phyloP scores from a whole-genome alignment of 2,888 invertebrate genomes.

The Diaperis boleti region DNA sequence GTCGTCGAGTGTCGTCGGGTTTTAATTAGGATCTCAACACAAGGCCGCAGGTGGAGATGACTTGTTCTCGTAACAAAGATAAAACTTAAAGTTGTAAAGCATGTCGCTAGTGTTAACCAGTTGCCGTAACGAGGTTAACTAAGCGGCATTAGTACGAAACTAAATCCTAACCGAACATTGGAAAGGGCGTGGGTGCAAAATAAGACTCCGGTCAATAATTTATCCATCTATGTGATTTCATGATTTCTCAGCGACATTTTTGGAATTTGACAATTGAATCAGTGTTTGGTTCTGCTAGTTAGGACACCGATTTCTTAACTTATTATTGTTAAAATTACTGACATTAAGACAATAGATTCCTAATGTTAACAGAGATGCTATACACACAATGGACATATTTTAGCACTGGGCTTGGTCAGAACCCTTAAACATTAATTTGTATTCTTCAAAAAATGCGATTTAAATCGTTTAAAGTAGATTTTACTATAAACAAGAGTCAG shows the following conservation, averaged over 20 bases:
- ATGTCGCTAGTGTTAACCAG: slow-evolving; percentile 39
- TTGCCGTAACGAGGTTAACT: slow-evolving; percentile 40
- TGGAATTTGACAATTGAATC: slow-evolving; percentile 41
- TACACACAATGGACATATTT: too few species aligned
- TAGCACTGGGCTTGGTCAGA: slow-evolving; percentile 10
- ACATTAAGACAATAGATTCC: too few species aligned
- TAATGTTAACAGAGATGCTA: too few species aligned
- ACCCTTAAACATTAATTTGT: too few species aligned
- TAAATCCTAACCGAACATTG: slow-evolving; percentile 13
- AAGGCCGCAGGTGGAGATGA: not conserved
- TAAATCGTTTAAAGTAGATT: too few species aligned
- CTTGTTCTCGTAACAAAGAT: not conserved
- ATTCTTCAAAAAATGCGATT: too few species aligned
- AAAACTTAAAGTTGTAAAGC: slow-evolving; percentile 6
- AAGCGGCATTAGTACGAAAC: slow-evolving; percentile 25
- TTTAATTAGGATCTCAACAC: not conserved
- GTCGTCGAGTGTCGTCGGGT: not conserved
- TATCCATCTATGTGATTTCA: slow-evolving; percentile 46
- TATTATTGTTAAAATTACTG: too few species aligned
- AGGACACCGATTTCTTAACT: slow-evolving; percentile 24
- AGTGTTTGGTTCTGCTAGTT: slow-evolving; percentile 38
- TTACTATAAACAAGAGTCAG: too few species aligned
- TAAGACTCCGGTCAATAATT: slow-evolving; percentile 47
- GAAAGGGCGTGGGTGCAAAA: slow-evolving; percentile 34
- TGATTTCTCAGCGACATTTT: slow-evolving; percentile 28